A percentile compares a stretch with the other conserved stretches of the same genome.
Evolutionary conservation across 2,888 invertebrate genomes (phyloP).

Genomic region (Octodonta nipae): DNA sequence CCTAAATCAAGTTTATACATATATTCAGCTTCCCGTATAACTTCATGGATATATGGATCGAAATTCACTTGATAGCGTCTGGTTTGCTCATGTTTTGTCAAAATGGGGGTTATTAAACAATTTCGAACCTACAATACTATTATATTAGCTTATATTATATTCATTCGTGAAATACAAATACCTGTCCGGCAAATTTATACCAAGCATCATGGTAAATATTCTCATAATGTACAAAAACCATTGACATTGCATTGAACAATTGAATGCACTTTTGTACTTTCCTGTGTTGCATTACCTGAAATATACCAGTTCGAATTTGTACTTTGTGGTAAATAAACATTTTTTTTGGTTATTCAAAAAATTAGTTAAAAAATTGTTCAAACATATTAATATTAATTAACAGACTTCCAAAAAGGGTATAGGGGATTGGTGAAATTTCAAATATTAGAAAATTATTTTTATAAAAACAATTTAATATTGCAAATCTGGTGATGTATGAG

Average conservation of each 20-base stretch:
- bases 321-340: too few species aligned
- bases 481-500: too few species aligned
- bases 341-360: too few species aligned
- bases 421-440: too few species aligned
- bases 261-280: conserved; percentile 62
- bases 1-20: conserved; percentile 62
- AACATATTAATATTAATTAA: too few species aligned
- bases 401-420: too few species aligned
- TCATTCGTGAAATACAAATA: conserved; percentile 24
- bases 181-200: conserved; percentile 61
- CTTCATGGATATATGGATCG: conserved; percentile 55
- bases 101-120: conserved; percentile 55
- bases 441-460: too few species aligned
- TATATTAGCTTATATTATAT: not conserved
- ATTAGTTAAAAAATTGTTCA: too few species aligned
- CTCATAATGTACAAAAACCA: conserved; percentile 71
- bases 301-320: too few species aligned
- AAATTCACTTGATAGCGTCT: conserved; percentile 58
- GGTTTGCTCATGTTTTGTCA: conserved; percentile 52
- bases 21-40: conserved; percentile 67
- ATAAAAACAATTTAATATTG: too few species aligned
- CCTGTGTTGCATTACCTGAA: conserved; percentile 44
- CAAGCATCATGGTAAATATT: conserved; percentile 70
- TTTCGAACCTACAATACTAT: conserved; percentile 40
- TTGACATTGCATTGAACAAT: conserved; percentile 63